A percentile compares a stretch with the other conserved stretches of the same genome.
Evolutionary conservation across 37 sponge, comb jelly and placozoan species (phyloP).

Genomic region (Hexactinellida sp.): DNA sequence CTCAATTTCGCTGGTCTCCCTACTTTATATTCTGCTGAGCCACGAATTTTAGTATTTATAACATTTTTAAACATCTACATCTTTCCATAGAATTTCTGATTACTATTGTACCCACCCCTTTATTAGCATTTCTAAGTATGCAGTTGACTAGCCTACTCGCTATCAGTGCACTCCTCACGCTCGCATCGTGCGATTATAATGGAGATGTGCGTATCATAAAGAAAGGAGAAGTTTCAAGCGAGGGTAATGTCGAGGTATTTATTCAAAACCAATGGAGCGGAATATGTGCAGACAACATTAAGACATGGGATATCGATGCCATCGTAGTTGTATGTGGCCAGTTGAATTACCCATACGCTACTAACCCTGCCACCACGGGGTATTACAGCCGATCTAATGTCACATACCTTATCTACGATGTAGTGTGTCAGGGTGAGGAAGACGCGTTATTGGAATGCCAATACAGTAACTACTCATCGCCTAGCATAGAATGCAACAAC

Average conservation of each 20-base stretch:
- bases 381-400: slow-evolving; percentile 4
- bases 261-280: not conserved
- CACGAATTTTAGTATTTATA: too few relatives aligned
- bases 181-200: not conserved
- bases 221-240: not conserved
- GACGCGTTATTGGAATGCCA: not conserved
- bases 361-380: not conserved
- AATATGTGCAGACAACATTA: not conserved
- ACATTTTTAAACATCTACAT: too few relatives aligned
- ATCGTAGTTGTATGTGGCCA: not conserved
- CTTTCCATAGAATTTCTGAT: too few relatives aligned
- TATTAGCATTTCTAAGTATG: not conserved
- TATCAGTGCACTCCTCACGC: not conserved
- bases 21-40: not conserved
- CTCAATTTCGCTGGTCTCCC: not conserved
- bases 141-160: not conserved
- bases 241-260: not conserved
- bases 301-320: not conserved
- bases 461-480: not conserved
- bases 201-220: not conserved
- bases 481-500: not conserved
- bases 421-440: not conserved
- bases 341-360: not conserved
- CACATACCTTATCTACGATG: not conserved
- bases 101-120: too few relatives aligned